Base-by-base conservation (phyloP, 2,797 vertebrate genomes). In the Lepus townsendii region DNA sequence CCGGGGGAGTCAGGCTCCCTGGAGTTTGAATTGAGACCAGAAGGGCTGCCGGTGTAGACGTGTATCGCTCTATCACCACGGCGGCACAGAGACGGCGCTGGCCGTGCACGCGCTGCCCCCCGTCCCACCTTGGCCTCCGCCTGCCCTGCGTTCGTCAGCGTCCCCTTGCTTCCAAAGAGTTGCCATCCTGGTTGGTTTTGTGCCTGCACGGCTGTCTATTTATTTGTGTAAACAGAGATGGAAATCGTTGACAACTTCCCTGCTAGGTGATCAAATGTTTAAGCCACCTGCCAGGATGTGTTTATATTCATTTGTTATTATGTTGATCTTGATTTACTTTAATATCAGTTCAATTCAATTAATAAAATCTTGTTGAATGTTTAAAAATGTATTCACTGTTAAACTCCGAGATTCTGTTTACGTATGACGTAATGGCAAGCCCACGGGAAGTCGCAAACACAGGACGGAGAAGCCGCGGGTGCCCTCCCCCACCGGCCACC, bases 301-400 rank as follows among this genome's bases (percentile, higher is more conserved):
- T 77, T 92, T 94, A 38, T 60, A 69, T 68, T 84, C 77, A 88
- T 75, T 75, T 78, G 50, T 66, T 91, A 62, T 35, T 83, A n/a
- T 77, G 95, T 57, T 91, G 80, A 30, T 92, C 54, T 76, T 71
- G 86, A 91, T 91, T 78, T 88, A 60, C 50, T 83, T 91, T 86
- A 86, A 78, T 94, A 93, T 77, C 27, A 50, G 79, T 77, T 92
- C 88, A 66, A 83, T 35, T 63, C 86, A 86, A 73, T 95, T 79
- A 79, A 83, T 63, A 89, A 50, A 77, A 65, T 60, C 88, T 8
- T n/a, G 76, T 78, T 89, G 68, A 57, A 57, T 47, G 80, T 54
- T 84, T 47, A 35, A 27, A 72, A 79, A 72, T 54, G 62, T 3
- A 66, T 71, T 94, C 30, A 68, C 20, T 20, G n/a, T 50, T 32